Evolutionary conservation across 2,797 vertebrate genomes (phyloP), one percentile per base, ranked within the genome.

Genomic region (Amblyopsis hoosieri): DNA sequence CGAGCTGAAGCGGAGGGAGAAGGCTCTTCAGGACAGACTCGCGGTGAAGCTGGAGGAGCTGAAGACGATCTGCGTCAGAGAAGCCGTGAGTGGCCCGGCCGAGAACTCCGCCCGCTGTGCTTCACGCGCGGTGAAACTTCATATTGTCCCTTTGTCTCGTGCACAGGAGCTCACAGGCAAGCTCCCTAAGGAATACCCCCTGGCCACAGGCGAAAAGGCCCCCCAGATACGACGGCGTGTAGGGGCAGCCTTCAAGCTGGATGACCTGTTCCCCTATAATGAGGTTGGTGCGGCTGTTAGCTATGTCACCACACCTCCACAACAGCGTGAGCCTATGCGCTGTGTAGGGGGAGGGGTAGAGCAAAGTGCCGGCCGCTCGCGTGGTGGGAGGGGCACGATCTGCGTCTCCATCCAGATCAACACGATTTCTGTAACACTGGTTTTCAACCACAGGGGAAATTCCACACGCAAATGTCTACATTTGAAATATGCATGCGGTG

Each of bases 181-280:
- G 67, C 88, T 99, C 85, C 96, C 98, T 3, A 93, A 94, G 83
- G 98, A 99, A 54, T 99, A 98, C 78, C 98, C 98, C 0, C 73
- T 97, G 69, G 87, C 75, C 0, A 19, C 90, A 0, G 98, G 96
- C 4, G 97, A 98, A 84, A 96, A 95, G 64, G 91, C 91, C 42
- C 97, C 97, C 49, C 89, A 84, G 42, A 79, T 99, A 64, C 89
- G 95, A 4, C 92, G 94, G 13, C 94, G 97, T 0, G 87, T 99
- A 6, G 97, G 97, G 57, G 94, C 97, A 0, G 19, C 95, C 0
- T 99, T 98, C 88, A 98, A 95, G 82, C 84, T 99, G 74, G 95
- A 98, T 52, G 94, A 96, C 68, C 84, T 96, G 66, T 94, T 96
- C 55, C 95, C 91, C 0, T 93, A 91, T 0, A 92, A 98, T 62